These are phyloP conservation scores for Cepphus grylle DNA, from an alignment of 2,113 vertebrate species.

Conservation along the genomic window DNA sequence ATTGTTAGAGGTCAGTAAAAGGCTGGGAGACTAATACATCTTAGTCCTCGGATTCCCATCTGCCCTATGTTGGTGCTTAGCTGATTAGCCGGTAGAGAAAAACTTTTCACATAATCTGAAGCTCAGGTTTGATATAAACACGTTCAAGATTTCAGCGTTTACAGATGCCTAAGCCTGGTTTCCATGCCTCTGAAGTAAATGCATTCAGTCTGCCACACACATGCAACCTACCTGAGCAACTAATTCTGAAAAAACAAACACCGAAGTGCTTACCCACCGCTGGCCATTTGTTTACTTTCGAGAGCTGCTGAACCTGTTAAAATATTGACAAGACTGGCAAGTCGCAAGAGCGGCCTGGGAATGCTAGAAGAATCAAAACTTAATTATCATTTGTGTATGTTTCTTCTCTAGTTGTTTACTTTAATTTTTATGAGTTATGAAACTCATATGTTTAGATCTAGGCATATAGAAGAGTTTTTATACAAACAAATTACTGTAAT, in stretches of 20 bases:
- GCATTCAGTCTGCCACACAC: background rate
- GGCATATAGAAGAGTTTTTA: background rate
- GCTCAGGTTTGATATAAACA: background rate
- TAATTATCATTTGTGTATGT: background rate
- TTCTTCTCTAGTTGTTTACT: constrained; percentile 5
- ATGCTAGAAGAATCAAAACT: background rate
- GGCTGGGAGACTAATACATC: background rate
- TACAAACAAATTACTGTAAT: constrained; percentile 31
- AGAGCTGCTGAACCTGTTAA: constrained; percentile 3
- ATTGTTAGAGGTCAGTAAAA: background rate
- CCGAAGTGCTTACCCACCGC: background rate
- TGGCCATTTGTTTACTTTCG: constrained; percentile 20
- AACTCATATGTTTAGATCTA: background rate
- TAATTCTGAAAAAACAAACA: constrained; percentile 17
- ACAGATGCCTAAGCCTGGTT: background rate
- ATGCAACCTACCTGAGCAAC: background rate
- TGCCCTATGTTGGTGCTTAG: background rate
- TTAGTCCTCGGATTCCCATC: background rate
- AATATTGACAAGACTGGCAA: constrained; percentile 25
- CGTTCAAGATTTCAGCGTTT: background rate
- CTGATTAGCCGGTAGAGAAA: background rate
- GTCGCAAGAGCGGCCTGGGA: background rate
- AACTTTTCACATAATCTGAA: background rate
- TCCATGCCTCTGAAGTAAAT: background rate
- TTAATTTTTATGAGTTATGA: constrained; percentile 10